These are phyloP conservation scores for Apaloderma vittatum DNA, from an alignment of 2,113 vertebrate species.

Conservation along the genomic window DNA sequence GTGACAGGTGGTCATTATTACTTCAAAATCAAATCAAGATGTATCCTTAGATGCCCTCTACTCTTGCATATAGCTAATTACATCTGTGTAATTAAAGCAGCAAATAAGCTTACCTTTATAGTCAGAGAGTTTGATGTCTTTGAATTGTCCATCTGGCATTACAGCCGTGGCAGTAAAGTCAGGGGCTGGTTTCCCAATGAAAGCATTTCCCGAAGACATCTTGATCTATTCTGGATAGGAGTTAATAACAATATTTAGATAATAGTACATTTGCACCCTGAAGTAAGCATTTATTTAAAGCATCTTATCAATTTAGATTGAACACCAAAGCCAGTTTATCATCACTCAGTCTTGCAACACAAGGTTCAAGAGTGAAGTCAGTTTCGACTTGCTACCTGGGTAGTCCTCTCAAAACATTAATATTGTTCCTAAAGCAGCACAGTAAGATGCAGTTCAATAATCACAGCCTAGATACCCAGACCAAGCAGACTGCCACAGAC, in stretches of 20 bases:
- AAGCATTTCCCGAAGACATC: slow-evolving; percentile 95
- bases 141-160: slow-evolving; percentile 95
- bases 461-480: background rate
- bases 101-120: slow-evolving; percentile 87
- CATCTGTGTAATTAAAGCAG: background rate
- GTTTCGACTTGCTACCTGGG: background rate
- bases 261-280: background rate
- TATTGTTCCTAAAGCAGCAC: background rate
- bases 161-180: slow-evolving; percentile 93
- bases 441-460: background rate
- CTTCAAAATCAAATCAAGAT: background rate
- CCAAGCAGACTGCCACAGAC: background rate
- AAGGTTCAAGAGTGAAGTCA: background rate
- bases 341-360: background rate
- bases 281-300: background rate
- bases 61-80: background rate
- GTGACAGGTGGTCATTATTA: background rate
- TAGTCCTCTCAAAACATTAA: background rate
- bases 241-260: background rate
- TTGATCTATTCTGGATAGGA: slow-evolving; percentile 63
- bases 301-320: background rate
- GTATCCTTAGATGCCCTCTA: background rate
- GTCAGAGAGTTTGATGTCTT: slow-evolving; percentile 90
- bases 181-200: slow-evolving; percentile 93
- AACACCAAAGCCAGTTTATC: background rate